A percentile compares a stretch with the other conserved stretches of the same genome.
Evolutionary conservation across 2,888 invertebrate species (phyloP).

Genomic region (Yponomeuta malinellus): DNA sequence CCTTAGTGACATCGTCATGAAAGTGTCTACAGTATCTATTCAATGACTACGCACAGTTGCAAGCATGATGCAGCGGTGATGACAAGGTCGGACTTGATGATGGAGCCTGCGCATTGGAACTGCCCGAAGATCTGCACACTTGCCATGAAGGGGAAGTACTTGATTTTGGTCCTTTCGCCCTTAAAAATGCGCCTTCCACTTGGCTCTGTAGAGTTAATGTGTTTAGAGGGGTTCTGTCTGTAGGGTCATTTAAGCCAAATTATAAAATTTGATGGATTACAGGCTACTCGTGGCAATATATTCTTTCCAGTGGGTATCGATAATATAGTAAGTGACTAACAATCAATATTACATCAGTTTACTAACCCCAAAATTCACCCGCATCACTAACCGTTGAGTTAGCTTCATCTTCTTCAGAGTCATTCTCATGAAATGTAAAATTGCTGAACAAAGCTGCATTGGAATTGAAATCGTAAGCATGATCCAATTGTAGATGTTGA

Average conservation of each 20-base stretch:
- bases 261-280: not conserved
- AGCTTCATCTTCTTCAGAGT: slow-evolving; percentile 21
- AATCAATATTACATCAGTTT: not conserved
- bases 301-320: not conserved
- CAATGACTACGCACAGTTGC: slow-evolving; percentile 43
- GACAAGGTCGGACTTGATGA: slow-evolving; percentile 52
- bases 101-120: slow-evolving; percentile 55
- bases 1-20: no score
- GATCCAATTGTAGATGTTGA: not conserved
- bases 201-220: slow-evolving; percentile 28
- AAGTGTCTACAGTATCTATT: no score
- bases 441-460: not conserved
- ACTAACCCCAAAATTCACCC: slow-evolving; percentile 50
- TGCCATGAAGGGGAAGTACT: slow-evolving; percentile 55
- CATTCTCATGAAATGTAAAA: slow-evolving; percentile 5
- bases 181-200: slow-evolving; percentile 44
- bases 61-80: slow-evolving; percentile 60
- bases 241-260: no score
- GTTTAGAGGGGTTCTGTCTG: no score
- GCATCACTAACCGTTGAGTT: slow-evolving; percentile 23
- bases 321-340: not conserved
- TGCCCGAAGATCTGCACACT: slow-evolving; percentile 49
- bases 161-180: slow-evolving; percentile 41
- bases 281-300: not conserved
- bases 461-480: not conserved